Evolutionary conservation across 2,113 vertebrate species (phyloP).

Genomic region (Lasiurus borealis): DNA sequence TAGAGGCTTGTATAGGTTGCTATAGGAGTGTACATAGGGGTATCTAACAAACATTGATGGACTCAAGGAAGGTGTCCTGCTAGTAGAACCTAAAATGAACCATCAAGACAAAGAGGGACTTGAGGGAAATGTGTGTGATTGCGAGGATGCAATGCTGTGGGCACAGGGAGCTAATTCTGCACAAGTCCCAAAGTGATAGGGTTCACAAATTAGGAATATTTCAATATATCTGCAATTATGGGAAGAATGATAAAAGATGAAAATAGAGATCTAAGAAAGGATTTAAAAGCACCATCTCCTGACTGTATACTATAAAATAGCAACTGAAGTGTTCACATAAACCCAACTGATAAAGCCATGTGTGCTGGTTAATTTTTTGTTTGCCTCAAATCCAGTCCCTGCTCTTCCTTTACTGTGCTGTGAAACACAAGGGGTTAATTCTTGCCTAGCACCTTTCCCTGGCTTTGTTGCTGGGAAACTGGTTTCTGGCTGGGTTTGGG

Average conservation of each 20-base stretch:
- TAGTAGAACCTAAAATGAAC: background rate
- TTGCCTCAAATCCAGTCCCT: background rate
- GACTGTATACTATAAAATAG: background rate
- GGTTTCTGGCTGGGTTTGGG: background rate
- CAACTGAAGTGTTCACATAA: background rate
- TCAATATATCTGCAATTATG: background rate
- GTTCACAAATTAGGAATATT: conserved; percentile 14
- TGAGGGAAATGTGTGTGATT: background rate
- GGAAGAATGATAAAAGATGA: background rate
- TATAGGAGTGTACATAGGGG: background rate
- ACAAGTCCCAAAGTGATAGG: background rate
- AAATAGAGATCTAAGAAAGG: background rate
- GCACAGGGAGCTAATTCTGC: background rate
- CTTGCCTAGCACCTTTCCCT: background rate
- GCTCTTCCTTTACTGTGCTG: background rate
- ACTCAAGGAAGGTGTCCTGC: background rate
- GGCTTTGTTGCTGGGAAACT: background rate
- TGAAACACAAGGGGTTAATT: background rate
- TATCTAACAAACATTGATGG: background rate
- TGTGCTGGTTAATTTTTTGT: background rate
- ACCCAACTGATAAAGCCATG: background rate
- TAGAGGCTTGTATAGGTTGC: background rate
- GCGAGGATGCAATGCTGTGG: background rate
- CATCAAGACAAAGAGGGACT: background rate
- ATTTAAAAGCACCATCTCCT: background rate